Percentiles rank a stretch among this genome's conserved stretches.
Evolutionary conservation across 2,888 invertebrate genomes (phyloP).

Genomic region (Rhamphomyia laevipes): DNA sequence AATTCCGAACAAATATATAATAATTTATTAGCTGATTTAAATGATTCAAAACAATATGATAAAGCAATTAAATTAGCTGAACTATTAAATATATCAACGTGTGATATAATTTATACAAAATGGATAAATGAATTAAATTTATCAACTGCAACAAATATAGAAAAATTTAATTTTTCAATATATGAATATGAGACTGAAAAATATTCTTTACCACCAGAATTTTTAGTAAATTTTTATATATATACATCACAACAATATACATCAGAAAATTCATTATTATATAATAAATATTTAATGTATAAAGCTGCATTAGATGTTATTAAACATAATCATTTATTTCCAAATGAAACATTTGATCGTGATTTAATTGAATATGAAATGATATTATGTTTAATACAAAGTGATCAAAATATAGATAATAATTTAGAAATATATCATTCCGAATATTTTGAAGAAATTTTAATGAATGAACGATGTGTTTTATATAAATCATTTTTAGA

Average conservation of each 20-base stretch:
- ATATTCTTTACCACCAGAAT: constrained; percentile 47
- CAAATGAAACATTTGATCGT: constrained; percentile 34
- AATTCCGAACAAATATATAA: constrained; percentile 36
- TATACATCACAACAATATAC: constrained; percentile 41
- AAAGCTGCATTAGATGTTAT: constrained; percentile 32
- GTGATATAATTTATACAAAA: constrained; percentile 39
- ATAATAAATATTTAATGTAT: constrained; percentile 41
- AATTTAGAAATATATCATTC: constrained; percentile 30
- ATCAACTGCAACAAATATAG: too few relatives aligned
- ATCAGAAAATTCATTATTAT: constrained; percentile 22
- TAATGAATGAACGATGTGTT: constrained; percentile 32
- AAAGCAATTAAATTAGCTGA: constrained; percentile 42
- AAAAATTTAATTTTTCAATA: constrained; percentile 42
- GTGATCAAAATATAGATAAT: constrained; percentile 15
- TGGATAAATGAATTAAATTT: constrained; percentile 40
- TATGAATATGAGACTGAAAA: constrained; percentile 51
- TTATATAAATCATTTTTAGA: constrained; percentile 35
- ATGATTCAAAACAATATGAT: constrained; percentile 38
- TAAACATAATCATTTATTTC: constrained; percentile 32
- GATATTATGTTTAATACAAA: constrained; percentile 30
- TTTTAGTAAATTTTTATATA: constrained; percentile 52
- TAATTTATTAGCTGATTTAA: constrained; percentile 38
- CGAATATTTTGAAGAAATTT: constrained; percentile 34
- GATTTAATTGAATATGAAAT: constrained; percentile 38
- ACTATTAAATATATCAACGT: constrained; percentile 34